Evolutionary conservation across 2,113 vertebrate species (phyloP).

Genomic region (Sylvietta virens): DNA sequence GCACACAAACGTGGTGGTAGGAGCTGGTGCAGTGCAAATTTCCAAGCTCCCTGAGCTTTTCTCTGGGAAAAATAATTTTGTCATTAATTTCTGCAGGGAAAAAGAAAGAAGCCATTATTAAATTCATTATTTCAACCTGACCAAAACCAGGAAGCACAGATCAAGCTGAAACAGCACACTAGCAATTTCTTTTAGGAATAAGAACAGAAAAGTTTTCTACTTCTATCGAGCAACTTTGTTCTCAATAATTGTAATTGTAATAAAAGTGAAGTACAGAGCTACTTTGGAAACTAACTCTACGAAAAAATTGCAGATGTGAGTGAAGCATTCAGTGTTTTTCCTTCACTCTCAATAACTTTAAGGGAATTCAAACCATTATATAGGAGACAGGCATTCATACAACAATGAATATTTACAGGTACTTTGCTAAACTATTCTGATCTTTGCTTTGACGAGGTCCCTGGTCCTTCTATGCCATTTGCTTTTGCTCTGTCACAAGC

Average conservation of each 20-base stretch:
- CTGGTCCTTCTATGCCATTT: background rate
- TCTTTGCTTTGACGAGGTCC: background rate
- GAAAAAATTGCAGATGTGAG: background rate
- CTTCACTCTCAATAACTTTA: background rate
- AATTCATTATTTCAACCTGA: background rate
- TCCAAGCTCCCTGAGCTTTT: background rate
- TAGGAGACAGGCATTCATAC: background rate
- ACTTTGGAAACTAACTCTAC: background rate
- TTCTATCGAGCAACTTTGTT: background rate
- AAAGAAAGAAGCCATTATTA: background rate
- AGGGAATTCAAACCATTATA: background rate
- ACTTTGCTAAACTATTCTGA: background rate
- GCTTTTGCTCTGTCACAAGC: background rate
- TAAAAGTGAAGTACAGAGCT: background rate
- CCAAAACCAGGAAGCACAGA: background rate
- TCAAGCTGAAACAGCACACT: background rate
- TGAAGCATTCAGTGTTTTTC: background rate
- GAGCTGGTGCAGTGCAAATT: background rate
- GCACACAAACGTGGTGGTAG: background rate
- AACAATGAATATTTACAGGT: background rate
- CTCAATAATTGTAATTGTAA: background rate
- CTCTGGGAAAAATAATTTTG: background rate
- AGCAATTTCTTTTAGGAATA: background rate
- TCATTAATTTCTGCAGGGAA: background rate
- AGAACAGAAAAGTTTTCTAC: background rate